Evolutionary conservation across 2,113 vertebrate genomes (phyloP), one percentile per base, ranked within the genome.

Genomic region (Rhipidura dahli): DNA sequence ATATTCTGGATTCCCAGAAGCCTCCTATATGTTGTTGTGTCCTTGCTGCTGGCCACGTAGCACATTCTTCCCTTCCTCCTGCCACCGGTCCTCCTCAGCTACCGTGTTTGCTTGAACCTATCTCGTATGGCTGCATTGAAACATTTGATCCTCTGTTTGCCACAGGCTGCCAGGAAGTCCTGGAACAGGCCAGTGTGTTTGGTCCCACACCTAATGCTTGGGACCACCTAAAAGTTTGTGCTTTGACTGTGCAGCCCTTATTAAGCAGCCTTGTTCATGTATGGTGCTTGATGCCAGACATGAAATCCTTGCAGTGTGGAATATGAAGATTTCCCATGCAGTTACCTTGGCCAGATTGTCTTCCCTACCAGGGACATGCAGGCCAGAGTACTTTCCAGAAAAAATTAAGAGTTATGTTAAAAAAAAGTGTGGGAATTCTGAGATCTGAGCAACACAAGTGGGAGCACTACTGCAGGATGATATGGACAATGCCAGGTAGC

Each of bases 101-200:
- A 1, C 23, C 9, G 8, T 0, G 0, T 53, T 56, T 60, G 9
- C 65, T 39, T 28, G 12, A 63, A 37, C 28, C 21, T 11, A 13
- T 27, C 49, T 35, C 37, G 10, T 40, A 7, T 19, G 59, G 42
- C 28, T 28, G 78, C 15, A 20, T 0, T 39, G 78, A 28, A 69
- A n/a, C 4, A 5, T 61, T 63, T 45, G 40, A 35, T 56, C 4
- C 6, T 18, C 16, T 24, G 1, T 71, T 91, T 70, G 39, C 47
- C 33, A 53, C 28, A 27, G 30, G 40, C 13, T 83, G 11, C 31
- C 39, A 54, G 31, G 28, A 77, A 27, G 50, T 50, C 18, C 40
- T 66, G n/a, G 28, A n/a, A 2, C 19, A 83, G 57, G 9, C 3
- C 31, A 31, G 13, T 16, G n/a, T 10, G 2, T 45, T 2, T 50